These are phyloP conservation scores for Callimorpha dominula DNA, from an alignment of 2,888 invertebrate species.

Conservation along the genomic window DNA sequence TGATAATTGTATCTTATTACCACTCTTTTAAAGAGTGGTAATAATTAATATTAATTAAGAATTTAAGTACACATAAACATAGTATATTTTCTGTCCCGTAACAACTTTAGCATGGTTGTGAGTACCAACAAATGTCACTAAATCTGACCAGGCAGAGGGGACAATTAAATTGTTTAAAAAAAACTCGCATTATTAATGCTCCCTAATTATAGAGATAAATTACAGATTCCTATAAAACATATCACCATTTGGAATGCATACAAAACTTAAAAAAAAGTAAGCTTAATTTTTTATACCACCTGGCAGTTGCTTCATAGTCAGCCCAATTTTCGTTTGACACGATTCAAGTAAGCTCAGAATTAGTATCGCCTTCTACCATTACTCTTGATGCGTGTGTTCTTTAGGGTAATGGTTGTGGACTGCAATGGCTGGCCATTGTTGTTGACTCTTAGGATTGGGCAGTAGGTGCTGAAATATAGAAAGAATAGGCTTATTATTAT, in stretches of 20 bases:
- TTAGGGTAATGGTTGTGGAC: slow-evolving; percentile 79
- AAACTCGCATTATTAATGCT: neutral
- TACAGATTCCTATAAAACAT: neutral
- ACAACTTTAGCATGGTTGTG: too few relatives aligned
- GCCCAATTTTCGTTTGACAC: neutral
- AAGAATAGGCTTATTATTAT: too few relatives aligned
- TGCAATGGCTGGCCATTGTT: slow-evolving; percentile 75
- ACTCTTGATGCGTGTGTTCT: slow-evolving; percentile 78
- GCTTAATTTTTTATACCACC: neutral
- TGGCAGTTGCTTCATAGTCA: neutral
- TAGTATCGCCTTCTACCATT: slow-evolving; percentile 77
- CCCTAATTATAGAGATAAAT: neutral
- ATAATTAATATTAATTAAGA: too few relatives aligned
- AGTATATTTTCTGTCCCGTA: too few relatives aligned
- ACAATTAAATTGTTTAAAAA: too few relatives aligned
- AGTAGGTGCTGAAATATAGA: slow-evolving; percentile 75
- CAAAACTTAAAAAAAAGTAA: neutral
- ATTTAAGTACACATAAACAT: too few relatives aligned
- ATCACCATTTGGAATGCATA: neutral
- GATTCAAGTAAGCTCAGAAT: slow-evolving; percentile 17
- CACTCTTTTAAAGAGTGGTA: too few relatives aligned
- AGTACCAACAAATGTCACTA: too few relatives aligned
- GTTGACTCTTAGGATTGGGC: slow-evolving; percentile 69
- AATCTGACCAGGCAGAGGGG: too few relatives aligned
- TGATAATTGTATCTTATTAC: too few relatives aligned